Conservation (phyloP, 2,797 vertebrate genomes). For the Macroramphosus scolopax region DNA sequence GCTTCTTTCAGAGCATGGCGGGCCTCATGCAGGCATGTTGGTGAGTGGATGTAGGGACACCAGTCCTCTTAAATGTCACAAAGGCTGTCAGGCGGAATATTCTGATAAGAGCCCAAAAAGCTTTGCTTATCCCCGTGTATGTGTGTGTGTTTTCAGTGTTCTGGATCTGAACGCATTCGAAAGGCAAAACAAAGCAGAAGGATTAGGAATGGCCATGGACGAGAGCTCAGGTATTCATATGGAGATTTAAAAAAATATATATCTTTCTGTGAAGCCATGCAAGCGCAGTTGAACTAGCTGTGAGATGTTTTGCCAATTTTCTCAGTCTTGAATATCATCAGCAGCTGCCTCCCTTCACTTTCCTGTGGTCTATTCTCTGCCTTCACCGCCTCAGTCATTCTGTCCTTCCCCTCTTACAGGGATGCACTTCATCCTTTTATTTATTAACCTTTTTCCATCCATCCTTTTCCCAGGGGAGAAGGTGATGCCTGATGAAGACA, state of each 20-base stretch:
- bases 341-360: conserved; percentile 38
- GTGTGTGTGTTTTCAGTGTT: conserved; percentile 76
- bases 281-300: conserved; percentile 27
- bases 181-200: conserved; percentile 96
- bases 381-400: neutral
- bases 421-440: conserved; percentile 56
- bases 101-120: conserved; percentile 2
- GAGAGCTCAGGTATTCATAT: conserved; percentile 89
- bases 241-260: conserved; percentile 40
- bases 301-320: conserved; percentile 22
- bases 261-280: conserved; percentile 35
- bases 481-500: conserved; percentile 90
- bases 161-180: conserved; percentile 96
- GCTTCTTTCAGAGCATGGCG: conserved; percentile 92
- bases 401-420: conserved; percentile 15
- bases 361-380: conserved; percentile 8
- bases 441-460: conserved; percentile 25
- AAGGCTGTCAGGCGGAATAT: conserved; percentile 6
- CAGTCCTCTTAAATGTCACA: conserved; percentile 15
- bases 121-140: conserved; percentile 11
- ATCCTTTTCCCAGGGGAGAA: conserved; percentile 81
- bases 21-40: conserved; percentile 92
- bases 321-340: conserved; percentile 12
- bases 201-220: conserved; percentile 91
- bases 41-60: conserved; percentile 63